These are phyloP conservation scores for Diplazon laetatorius DNA, from an alignment of 2,888 invertebrate species.

Conservation along the genomic window DNA sequence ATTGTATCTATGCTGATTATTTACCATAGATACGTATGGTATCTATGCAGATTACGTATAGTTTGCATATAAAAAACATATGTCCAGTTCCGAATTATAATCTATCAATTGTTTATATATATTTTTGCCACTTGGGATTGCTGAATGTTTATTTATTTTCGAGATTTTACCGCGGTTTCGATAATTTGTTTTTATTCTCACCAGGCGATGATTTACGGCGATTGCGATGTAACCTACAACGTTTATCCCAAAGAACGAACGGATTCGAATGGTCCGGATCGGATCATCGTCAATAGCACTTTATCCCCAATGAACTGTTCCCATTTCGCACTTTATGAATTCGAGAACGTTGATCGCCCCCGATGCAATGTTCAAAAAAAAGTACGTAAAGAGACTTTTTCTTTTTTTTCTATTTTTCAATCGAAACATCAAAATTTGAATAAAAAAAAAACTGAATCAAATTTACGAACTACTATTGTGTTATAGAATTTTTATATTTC, in stretches of 20 bases:
- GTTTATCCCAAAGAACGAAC: slow-evolving; percentile 69
- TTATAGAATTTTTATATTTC: slow-evolving; percentile 9
- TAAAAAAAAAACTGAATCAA: too few species aligned
- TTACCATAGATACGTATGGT: too few species aligned
- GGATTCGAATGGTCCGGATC: slow-evolving; percentile 51
- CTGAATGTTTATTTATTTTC: too few species aligned
- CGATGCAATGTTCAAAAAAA: slow-evolving; percentile 64
- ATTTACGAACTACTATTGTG: too few species aligned
- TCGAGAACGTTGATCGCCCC: slow-evolving; percentile 71
- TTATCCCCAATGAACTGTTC: slow-evolving; percentile 73
- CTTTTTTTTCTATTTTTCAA: neutral
- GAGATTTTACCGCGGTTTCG: too few species aligned
- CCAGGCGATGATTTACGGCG: slow-evolving; percentile 81
- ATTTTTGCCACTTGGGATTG: too few species aligned
- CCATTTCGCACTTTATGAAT: slow-evolving; percentile 71
- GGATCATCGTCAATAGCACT: slow-evolving; percentile 76
- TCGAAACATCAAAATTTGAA: neutral
- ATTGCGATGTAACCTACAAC: slow-evolving; percentile 77
- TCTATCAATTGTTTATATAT: too few species aligned
- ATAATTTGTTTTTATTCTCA: slow-evolving; percentile 82
- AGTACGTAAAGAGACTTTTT: slow-evolving; percentile 59
- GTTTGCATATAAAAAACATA: too few species aligned
- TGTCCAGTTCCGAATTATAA: too few species aligned
- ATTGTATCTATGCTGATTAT: too few species aligned
- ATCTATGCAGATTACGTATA: too few species aligned